phyloP scores from a whole-genome alignment of 2,113 vertebrate genomes.

The Pelobates fuscus region DNA sequence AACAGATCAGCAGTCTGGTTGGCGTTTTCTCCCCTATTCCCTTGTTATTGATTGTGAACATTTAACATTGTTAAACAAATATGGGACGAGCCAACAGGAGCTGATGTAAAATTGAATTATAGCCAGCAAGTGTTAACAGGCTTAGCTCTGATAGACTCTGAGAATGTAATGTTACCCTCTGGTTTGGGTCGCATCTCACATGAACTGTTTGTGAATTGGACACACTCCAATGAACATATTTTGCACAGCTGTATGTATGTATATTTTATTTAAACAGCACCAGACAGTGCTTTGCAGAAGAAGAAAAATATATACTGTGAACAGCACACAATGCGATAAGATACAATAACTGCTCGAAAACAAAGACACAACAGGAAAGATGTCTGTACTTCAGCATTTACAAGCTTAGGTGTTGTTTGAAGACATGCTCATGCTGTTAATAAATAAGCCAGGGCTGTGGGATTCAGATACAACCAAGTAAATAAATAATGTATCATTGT shows the following conservation, averaged over 20 bases:
- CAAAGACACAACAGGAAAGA: background rate
- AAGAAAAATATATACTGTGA: background rate
- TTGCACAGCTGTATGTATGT: background rate
- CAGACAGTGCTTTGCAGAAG: background rate
- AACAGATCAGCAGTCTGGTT: too few species aligned
- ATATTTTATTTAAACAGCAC: constrained; percentile 1
- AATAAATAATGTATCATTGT: too few species aligned
- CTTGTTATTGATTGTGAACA: too few species aligned
- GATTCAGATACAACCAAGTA: too few species aligned
- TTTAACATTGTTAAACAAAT: too few species aligned
- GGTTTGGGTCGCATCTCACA: background rate
- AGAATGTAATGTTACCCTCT: background rate
- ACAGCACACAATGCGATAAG: background rate
- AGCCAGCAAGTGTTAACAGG: too few species aligned
- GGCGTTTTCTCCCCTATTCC: too few species aligned
- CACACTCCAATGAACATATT: background rate
- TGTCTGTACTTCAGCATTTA: background rate
- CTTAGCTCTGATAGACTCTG: background rate
- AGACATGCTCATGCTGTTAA: too few species aligned
- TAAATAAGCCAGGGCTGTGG: too few species aligned
- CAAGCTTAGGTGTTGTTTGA: too few species aligned
- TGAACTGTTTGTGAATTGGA: background rate
- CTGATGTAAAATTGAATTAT: too few species aligned
- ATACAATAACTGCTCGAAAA: background rate
- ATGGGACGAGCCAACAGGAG: too few species aligned